phyloP scores from a whole-genome alignment of 1,140 invertebrate genomes.

The Hylaeus volcanicus region DNA sequence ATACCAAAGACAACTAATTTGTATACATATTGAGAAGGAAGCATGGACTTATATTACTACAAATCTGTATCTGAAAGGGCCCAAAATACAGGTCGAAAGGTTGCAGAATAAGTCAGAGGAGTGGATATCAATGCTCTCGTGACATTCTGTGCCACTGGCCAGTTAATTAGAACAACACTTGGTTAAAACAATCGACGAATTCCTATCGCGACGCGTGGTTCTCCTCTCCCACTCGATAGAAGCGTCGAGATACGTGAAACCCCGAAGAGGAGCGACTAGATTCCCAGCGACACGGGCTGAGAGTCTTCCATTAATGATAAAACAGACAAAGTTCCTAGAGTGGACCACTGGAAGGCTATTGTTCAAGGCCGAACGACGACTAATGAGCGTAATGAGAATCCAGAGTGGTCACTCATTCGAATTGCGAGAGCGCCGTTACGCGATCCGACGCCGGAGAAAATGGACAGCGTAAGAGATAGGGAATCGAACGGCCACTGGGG shows the following conservation, averaged over 20 bases:
- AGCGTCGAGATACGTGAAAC: neutral
- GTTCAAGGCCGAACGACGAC: slow-evolving; percentile 10
- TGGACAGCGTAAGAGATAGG: neutral
- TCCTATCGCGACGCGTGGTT: neutral
- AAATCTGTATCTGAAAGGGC: too few species aligned
- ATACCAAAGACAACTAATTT: too few species aligned
- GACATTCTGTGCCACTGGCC: too few species aligned
- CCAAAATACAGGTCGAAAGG: too few species aligned
- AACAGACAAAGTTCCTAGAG: slow-evolving; percentile 11
- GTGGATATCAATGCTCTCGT: too few species aligned
- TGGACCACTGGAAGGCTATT: slow-evolving; percentile 7
- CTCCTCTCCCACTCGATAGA: neutral
- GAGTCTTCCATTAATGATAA: slow-evolving; percentile 3
- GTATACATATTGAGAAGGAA: too few species aligned
- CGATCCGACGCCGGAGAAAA: too few species aligned
- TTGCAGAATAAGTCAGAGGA: too few species aligned
- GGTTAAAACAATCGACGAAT: too few species aligned
- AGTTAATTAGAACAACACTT: too few species aligned
- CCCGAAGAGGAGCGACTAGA: neutral
- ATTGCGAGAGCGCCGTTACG: slow-evolving; percentile 25
- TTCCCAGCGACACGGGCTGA: neutral
- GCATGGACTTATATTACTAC: too few species aligned
- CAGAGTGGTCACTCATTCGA: slow-evolving; percentile 44
- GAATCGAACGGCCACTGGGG: slow-evolving; percentile 23
- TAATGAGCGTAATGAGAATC: slow-evolving; percentile 55